Conservation (phyloP, 2,797 vertebrate species). For the Cichlasoma orientale region DNA sequence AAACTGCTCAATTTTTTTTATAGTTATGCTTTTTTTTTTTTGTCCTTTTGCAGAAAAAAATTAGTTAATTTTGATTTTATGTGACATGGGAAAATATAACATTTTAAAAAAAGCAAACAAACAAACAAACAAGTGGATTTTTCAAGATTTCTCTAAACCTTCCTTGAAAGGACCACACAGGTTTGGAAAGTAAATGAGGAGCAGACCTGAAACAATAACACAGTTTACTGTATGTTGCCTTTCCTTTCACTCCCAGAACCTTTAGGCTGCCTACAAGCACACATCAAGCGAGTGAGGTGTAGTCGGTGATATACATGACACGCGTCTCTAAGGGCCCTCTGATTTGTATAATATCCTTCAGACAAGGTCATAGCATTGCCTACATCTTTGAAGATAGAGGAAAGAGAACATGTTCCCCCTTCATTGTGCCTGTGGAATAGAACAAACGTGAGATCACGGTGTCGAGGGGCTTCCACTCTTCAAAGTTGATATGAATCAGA, state of each 20-base stretch:
- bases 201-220: neutral
- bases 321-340: slow-evolving; percentile 90
- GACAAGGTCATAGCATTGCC: slow-evolving; percentile 93
- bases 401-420: slow-evolving; percentile 72
- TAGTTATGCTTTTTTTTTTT: too few species aligned
- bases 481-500: slow-evolving; percentile 80
- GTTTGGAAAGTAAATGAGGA: neutral
- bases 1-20: neutral
- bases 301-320: slow-evolving; percentile 95
- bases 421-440: slow-evolving; percentile 72
- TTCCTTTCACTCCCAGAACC: slow-evolving; percentile 66
- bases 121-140: neutral
- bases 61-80: too few species aligned
- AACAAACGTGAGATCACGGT: slow-evolving; percentile 71
- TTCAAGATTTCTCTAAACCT: neutral
- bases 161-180: neutral
- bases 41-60: too few species aligned
- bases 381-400: slow-evolving; percentile 80
- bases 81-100: neutral
- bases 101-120: neutral
- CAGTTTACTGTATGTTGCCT: slow-evolving; percentile 15
- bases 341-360: slow-evolving; percentile 96
- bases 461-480: slow-evolving; percentile 77
- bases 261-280: slow-evolving; percentile 87
- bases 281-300: slow-evolving; percentile 92